Base-by-base conservation (phyloP, 2,113 vertebrate species). In the Canis aureus region DNA sequence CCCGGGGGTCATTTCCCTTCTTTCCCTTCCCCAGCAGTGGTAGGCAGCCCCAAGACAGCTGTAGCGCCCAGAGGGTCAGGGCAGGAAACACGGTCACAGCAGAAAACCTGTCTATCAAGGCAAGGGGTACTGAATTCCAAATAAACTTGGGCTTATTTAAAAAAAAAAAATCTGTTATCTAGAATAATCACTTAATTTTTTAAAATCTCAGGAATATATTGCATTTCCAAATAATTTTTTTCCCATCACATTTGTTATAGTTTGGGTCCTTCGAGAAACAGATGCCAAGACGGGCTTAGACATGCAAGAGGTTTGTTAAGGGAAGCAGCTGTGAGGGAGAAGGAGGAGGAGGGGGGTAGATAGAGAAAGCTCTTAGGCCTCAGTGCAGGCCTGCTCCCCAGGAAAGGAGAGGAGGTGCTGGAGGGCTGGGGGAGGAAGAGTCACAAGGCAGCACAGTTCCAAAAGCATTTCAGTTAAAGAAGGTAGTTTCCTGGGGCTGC, bases 91-190 rank as follows among this genome's bases (percentile, higher is more conserved):
- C 2, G 0, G 11, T 57, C 49, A 82, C 13, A 25, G 35, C 7
- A 64, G 43, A n/a, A 94, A 97, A 93, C 19, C 62, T 43, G 9
- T 76, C n/a, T 92, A 53, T 20, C 32, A n/a, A 80, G 78, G 59
- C 51, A 85, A 89, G 51, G 22, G 19, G 20, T 43, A 76, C 38
- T 55, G 57, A 57, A 20, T 81, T 20, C 32, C 53, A 92, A 83
- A 80, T 38, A 82, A 73, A 55, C 55, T 66, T 29, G 29, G 64
- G 11, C 23, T 80, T 92, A 89, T 57, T 89, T 9, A 1, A 23
- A 62, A 43, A 22, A 35, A 81, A 43, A 43, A 64, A 83, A 55
- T 62, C 64, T 93, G 20, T 83, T 53, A 69, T 20, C 64, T 74
- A 59, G 20, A 55, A 76, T 81, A 69, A 91, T 29, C 43, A 73